A percentile compares a stretch with the other conserved stretches of the same genome.
Conservation (phyloP, 1,140 invertebrate species). For the Bicyclus anynana region DNA sequence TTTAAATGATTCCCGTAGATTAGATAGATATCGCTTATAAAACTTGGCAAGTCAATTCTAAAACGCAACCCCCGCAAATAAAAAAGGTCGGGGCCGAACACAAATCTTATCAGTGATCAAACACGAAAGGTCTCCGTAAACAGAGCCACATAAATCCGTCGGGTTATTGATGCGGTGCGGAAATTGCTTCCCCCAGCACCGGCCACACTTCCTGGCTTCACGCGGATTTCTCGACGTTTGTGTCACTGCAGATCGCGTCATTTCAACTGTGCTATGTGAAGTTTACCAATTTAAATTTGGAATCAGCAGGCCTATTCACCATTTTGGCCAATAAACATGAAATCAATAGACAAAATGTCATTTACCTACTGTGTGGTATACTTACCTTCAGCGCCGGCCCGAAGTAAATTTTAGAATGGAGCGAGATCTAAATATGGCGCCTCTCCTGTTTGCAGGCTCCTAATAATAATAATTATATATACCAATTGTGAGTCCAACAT, state of each 20-base stretch:
- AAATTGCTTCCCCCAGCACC: conserved; percentile 29
- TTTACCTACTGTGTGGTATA: too few species aligned
- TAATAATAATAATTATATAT: too few species aligned
- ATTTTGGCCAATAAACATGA: too few species aligned
- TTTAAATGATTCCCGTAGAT: not conserved
- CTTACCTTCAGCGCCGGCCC: too few species aligned
- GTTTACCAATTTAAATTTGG: too few species aligned
- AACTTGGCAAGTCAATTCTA: not conserved
- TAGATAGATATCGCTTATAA: not conserved
- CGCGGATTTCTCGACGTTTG: conserved; percentile 11
- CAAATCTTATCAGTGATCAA: conserved; percentile 28
- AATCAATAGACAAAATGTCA: too few species aligned
- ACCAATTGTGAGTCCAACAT: too few species aligned
- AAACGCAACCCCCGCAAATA: not conserved
- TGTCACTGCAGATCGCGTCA: not conserved
- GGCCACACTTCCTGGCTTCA: conserved; percentile 25
- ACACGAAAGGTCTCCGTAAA: conserved; percentile 22
- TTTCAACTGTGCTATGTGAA: not conserved
- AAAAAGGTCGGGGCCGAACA: not conserved
- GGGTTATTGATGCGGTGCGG: conserved; percentile 30
- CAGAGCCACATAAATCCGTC: conserved; percentile 27
- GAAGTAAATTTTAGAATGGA: too few species aligned
- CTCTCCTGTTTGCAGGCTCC: too few species aligned
- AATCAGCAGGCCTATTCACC: too few species aligned
- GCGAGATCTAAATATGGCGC: too few species aligned